Evolutionary conservation across 2,888 invertebrate genomes (phyloP), one percentile per base, ranked within the genome.

Genomic region (Pristionchus fissidentatus): DNA sequence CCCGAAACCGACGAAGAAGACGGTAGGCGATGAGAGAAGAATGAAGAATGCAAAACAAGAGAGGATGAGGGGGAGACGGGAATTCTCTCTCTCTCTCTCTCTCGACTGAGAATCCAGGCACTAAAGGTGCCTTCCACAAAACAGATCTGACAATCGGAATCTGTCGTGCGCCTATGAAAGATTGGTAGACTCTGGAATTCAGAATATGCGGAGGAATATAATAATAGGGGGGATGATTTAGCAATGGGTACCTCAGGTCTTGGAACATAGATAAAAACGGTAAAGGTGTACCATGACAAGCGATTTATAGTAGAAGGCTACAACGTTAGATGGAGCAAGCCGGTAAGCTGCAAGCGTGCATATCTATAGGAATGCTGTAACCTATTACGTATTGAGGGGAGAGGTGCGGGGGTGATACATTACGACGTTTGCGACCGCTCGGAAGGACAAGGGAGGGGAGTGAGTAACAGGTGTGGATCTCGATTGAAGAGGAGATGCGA

Each of bases 91-190:
- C 70, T 66, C n/a, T 66, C 8, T 38, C 38, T 66, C n/a, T 38
- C n/a, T 43, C 22, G 41, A 41, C n/a, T n/a, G n/a, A n/a, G n/a
- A n/a, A n/a, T n/a, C n/a, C n/a, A n/a, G n/a, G n/a, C n/a, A n/a
- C n/a, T n/a, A n/a, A n/a, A n/a, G n/a, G 19, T 19, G 13, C 49
- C 49, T 10, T 15, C 10, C 49, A 49, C 13, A 49, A 49, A 49
- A 46, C 29, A 77, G 75, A 77, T 22, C 49, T 77, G 46, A 77
- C 75, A 77, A 22, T 49, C 75, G 5, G 75, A 75, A 75, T 75
- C 75, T 46, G 75, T 46, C 75, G 35, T n/a, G 29, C 35, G 62
- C 29, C 15, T 13, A 29, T 7, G 35, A 29, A 41, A 41, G 70
- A 70, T 41, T 70, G 41, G 10, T 26, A 35, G 22, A 66, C 22